A percentile compares a stretch with the other conserved stretches of the same genome.
Conservation (phyloP, 2,888 invertebrate species). For the Lissocephala sabroskyi region DNA sequence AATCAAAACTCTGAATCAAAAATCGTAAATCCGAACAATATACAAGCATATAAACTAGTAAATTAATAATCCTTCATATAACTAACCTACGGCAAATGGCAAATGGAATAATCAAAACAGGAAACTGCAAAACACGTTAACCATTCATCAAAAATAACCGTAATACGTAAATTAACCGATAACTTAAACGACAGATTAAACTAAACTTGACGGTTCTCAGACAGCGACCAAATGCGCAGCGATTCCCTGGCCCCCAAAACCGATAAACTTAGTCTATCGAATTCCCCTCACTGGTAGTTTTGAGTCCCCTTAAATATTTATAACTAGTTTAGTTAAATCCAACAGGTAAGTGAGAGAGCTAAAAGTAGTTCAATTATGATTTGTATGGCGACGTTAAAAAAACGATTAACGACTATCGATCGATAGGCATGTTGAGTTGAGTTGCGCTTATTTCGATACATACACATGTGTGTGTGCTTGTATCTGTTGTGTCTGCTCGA, state of each 20-base stretch:
- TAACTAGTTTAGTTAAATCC: too few species aligned
- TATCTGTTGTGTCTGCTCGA: slow-evolving; percentile 34
- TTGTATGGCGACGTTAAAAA: too few species aligned
- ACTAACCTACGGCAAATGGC: slow-evolving; percentile 16
- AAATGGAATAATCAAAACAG: slow-evolving; percentile 22
- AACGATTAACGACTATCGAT: slow-evolving; percentile 4
- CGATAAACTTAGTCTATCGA: too few species aligned
- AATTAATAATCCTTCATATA: slow-evolving; percentile 17
- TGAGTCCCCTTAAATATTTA: not conserved
- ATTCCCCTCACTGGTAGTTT: not conserved
- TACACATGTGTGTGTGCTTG: slow-evolving; percentile 5
- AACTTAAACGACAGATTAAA: slow-evolving; percentile 17
- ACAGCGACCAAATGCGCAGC: slow-evolving; percentile 18
- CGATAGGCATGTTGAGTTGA: slow-evolving; percentile 8
- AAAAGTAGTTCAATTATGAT: too few species aligned
- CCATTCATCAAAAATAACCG: slow-evolving; percentile 10
- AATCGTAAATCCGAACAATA: slow-evolving; percentile 9
- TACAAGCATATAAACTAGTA: slow-evolving; percentile 17
- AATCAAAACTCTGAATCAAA: slow-evolving; percentile 67
- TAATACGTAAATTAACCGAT: slow-evolving; percentile 11
- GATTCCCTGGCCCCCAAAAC: not conserved
- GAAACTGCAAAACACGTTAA: slow-evolving; percentile 9
- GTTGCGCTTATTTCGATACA: slow-evolving; percentile 12
- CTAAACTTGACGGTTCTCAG: slow-evolving; percentile 3
- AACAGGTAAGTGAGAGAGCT: not conserved